Percentiles rank a stretch among this genome's conserved stretches.
Evolutionary conservation across 37 sponge, comb jelly and placozoan species (phyloP).

Genomic region (Ianthella basta): DNA sequence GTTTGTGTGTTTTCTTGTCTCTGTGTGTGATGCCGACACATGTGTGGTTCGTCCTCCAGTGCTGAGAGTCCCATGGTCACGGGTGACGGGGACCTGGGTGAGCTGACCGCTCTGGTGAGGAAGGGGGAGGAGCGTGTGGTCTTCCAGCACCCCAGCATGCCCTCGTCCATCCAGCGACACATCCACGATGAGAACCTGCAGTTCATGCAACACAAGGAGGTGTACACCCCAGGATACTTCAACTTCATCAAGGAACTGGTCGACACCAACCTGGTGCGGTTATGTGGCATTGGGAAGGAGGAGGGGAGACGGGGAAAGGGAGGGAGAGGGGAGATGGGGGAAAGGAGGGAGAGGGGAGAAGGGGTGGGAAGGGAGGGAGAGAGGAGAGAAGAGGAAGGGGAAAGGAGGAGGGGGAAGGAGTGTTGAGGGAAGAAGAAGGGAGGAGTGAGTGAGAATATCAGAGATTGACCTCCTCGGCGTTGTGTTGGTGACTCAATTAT

Average conservation of each 20-base stretch:
- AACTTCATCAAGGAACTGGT: conserved; percentile 67
- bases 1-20: no score
- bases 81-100: neutral
- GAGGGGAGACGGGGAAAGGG: neutral
- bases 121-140: conserved; percentile 76
- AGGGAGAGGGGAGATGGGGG: neutral
- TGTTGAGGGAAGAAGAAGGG: neutral
- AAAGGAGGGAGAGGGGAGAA: neutral
- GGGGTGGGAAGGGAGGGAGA: neutral
- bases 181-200: conserved; percentile 85
- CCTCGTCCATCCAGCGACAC: conserved; percentile 25
- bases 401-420: neutral
- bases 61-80: no score
- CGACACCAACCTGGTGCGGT: conserved; percentile 59
- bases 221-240: conserved; percentile 86
- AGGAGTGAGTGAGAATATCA: neutral
- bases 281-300: neutral
- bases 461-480: no score
- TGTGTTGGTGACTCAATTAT: no score
- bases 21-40: no score
- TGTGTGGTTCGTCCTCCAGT: no score
- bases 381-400: neutral
- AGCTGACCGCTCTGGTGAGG: conserved; percentile 74
- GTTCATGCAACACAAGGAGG: conserved; percentile 85
- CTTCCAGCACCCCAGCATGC: neutral